Base-by-base conservation (phyloP, 2,113 vertebrate genomes). In the Ceuthmochares aereus region DNA sequence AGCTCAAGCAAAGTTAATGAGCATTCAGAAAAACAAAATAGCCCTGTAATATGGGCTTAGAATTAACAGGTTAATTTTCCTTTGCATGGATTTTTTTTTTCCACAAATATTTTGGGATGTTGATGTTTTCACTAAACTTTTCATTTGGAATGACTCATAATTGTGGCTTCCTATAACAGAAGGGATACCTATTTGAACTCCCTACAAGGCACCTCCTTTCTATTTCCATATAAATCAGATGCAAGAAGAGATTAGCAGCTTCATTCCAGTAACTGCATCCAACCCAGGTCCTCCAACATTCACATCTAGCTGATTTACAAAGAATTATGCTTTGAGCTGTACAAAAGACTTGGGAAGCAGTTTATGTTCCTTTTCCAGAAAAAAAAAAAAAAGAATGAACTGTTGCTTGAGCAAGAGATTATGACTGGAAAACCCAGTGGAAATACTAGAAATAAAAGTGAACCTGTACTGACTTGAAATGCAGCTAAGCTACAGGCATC, bases 121-220 rank as follows among this genome's bases (percentile, higher is more conserved):
- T 60, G 81, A 74, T 82, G 74, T 94, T 95, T 94, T 84, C 69
- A 72, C 51, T 81, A 87, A 91, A 87, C 22, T 89, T 84, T 80
- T 96, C n/a, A 69, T 89, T 94, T 29, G 12, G 62, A 85, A 64
- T 96, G 91, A 98, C 84, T 97, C 97, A 97, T 49, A 83, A 20
- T 59, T 93, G 74, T 81, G 85, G 76, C 78, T 93, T 94, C 91
- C 67, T 85, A 92, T 84, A 94, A 93, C 84, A 88, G 87, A 94
- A 95, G 85, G 93, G 93, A 97, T 93, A 96, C 75, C 89, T 95
- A 87, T 95, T 94, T 95, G 93, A 86, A 88, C 92, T 89, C 77
- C 69, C 87, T 78, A 80, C 82, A 93, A 97, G 75, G 55, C 64
- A 91, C 62, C 79, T 79, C 84, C 92, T 96, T 96, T 94, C 84